Evolutionary conservation across 2,797 vertebrate species (phyloP).

Genomic region (Babyrousa celebensis): DNA sequence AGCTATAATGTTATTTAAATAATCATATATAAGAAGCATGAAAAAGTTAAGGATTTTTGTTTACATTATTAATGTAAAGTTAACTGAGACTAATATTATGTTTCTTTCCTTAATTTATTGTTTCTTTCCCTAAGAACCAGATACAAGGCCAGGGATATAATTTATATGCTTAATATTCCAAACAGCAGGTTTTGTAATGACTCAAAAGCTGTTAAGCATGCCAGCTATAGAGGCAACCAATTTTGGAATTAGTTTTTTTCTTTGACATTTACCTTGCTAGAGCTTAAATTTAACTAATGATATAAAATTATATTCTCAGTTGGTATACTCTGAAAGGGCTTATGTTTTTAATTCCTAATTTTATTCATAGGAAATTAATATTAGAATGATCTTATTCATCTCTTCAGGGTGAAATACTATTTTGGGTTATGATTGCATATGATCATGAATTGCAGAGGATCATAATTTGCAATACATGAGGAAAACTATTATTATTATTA

Average conservation of each 20-base stretch:
- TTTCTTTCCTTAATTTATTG: not conserved
- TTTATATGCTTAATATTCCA: not conserved
- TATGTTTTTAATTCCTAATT: constrained; percentile 56
- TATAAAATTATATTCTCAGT: constrained; percentile 52
- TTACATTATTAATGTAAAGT: constrained; percentile 71
- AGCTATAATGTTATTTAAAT: not conserved
- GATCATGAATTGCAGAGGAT: constrained; percentile 32
- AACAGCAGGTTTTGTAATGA: constrained; percentile 14
- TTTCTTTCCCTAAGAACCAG: constrained; percentile 1
- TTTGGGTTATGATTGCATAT: constrained; percentile 7
- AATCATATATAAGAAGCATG: constrained; percentile 31
- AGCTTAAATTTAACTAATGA: constrained; percentile 71
- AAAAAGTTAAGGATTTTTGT: constrained; percentile 64
- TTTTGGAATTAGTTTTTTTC: constrained; percentile 54
- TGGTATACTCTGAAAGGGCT: constrained; percentile 39
- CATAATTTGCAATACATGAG: constrained; percentile 23
- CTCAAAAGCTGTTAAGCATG: not conserved
- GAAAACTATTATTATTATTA: constrained; percentile 47
- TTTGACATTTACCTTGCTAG: constrained; percentile 70
- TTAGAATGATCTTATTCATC: constrained; percentile 44
- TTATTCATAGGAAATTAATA: constrained; percentile 27
- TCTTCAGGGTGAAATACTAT: constrained; percentile 57
- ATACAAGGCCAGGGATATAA: constrained; percentile 25
- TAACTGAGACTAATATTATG: constrained; percentile 56
- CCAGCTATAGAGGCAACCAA: not conserved